A percentile compares a stretch with the other conserved stretches of the same genome.
Evolutionary conservation across 92 coral and sea anemone genomes (phyloP).

Genomic region (Scolanthus callimorphus): DNA sequence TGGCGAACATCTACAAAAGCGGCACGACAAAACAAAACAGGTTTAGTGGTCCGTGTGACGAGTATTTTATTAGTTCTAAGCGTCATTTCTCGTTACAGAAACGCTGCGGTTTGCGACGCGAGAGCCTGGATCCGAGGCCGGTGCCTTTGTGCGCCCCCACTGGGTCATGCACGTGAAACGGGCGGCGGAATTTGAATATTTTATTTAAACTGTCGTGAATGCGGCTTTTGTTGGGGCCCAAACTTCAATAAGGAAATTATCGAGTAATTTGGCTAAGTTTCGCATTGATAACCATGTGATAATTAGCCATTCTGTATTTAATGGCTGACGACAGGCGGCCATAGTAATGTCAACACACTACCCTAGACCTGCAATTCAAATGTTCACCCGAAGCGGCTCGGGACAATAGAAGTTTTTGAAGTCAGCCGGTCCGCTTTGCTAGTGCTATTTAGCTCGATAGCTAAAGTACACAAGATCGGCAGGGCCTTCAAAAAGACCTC

Average conservation of each 20-base stretch:
- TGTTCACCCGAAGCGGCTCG: slow-evolving; percentile 61
- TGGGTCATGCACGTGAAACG: slow-evolving; percentile 52
- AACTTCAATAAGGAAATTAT: slow-evolving; percentile 99
- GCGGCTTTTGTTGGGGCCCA: slow-evolving; percentile 99
- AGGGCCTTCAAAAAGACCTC: slow-evolving; percentile 68
- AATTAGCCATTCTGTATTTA: slow-evolving; percentile 99
- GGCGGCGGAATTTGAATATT: slow-evolving; percentile 85
- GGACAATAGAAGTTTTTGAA: slow-evolving; percentile 85
- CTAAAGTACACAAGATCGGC: slow-evolving; percentile 78
- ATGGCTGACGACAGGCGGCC: slow-evolving; percentile 95
- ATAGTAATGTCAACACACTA: slow-evolving; percentile 87
- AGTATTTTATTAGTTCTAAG: slow-evolving; percentile 61
- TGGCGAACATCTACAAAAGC: slow-evolving; percentile 48
- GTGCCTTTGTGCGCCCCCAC: slow-evolving; percentile 56
- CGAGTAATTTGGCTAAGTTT: slow-evolving; percentile 99
- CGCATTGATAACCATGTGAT: slow-evolving; percentile 99
- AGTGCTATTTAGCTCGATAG: slow-evolving; percentile 78
- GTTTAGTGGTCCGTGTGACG: slow-evolving; percentile 72
- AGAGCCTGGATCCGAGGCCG: slow-evolving; percentile 46
- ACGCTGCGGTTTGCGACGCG: slow-evolving; percentile 42
- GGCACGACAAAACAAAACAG: slow-evolving; percentile 64
- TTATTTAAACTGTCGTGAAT: slow-evolving; percentile 84
- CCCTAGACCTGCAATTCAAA: slow-evolving; percentile 62
- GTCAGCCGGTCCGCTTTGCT: slow-evolving; percentile 84
- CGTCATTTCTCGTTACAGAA: slow-evolving; percentile 39